Evolutionary conservation across 2,888 invertebrate species (phyloP).

Genomic region (Diadromus collaris): DNA sequence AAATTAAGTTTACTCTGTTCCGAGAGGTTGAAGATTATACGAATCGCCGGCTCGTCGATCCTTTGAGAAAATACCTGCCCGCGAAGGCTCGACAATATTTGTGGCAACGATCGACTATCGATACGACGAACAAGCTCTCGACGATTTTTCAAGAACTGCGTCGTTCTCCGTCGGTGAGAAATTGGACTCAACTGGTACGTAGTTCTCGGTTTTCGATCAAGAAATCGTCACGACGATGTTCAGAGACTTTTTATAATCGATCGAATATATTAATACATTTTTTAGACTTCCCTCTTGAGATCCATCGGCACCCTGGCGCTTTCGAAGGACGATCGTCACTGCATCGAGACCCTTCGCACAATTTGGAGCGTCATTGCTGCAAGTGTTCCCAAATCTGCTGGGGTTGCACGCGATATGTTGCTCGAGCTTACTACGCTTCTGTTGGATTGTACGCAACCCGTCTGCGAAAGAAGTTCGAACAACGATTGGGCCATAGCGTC

Average conservation of each 20-base stretch:
- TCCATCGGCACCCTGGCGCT: slow-evolving; percentile 38
- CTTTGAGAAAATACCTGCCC: slow-evolving; percentile 48
- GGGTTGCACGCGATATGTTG: slow-evolving; percentile 45
- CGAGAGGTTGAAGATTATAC: slow-evolving; percentile 58
- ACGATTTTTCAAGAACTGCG: slow-evolving; percentile 62
- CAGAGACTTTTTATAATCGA: slow-evolving; percentile 8
- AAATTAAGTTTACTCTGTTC: slow-evolving; percentile 63
- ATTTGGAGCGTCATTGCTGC: slow-evolving; percentile 41
- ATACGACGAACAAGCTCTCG: slow-evolving; percentile 25
- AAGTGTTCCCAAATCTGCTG: slow-evolving; percentile 29
- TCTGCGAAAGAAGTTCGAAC: slow-evolving; percentile 32
- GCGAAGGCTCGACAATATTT: slow-evolving; percentile 53
- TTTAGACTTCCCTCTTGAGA: slow-evolving; percentile 46
- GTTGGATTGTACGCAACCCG: slow-evolving; percentile 50
- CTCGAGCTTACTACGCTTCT: slow-evolving; percentile 51
- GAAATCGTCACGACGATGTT: background rate
- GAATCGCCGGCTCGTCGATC: slow-evolving; percentile 41
- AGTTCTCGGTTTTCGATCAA: background rate
- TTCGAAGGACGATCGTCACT: slow-evolving; percentile 26
- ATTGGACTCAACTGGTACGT: slow-evolving; percentile 72
- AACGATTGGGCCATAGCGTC: slow-evolving; percentile 44
- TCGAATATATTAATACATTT: slow-evolving; percentile 9
- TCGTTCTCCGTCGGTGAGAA: slow-evolving; percentile 67
- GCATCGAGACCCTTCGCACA: slow-evolving; percentile 12
- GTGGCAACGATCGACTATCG: slow-evolving; percentile 33